Evolutionary conservation across 35 echinoderm and acorn worm species (phyloP).

Genomic region (Patiria miniata): DNA sequence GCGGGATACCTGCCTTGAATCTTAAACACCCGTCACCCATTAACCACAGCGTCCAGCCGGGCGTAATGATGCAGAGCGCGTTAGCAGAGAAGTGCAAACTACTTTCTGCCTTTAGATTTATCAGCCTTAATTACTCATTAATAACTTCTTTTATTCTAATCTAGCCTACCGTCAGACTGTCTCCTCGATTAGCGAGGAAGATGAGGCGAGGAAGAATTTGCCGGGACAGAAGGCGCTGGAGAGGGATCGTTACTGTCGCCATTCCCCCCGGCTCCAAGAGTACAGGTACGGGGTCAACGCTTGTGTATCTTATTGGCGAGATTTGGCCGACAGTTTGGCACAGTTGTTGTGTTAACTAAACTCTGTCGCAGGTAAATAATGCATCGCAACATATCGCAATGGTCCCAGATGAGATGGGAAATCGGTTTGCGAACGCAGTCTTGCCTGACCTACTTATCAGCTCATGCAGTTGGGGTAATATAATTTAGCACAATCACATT

Average conservation of each 20-base stretch:
- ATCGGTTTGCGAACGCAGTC: not conserved
- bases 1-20: not conserved
- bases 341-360: conserved; percentile 29
- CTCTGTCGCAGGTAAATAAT: conserved; percentile 21
- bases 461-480: not conserved
- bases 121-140: conserved; percentile 34
- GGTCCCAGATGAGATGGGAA: conserved; percentile 20
- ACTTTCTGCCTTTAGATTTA: conserved; percentile 17
- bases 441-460: not conserved
- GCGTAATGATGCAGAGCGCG: not conserved
- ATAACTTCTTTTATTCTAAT: conserved; percentile 32
- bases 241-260: conserved; percentile 5
- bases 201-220: not conserved
- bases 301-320: conserved; percentile 2
- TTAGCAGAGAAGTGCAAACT: conserved; percentile 18
- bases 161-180: conserved; percentile 24
- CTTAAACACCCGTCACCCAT: conserved; percentile 13
- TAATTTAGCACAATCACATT: not conserved
- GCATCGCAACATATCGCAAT: not conserved
- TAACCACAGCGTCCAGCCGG: not conserved
- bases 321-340: not conserved
- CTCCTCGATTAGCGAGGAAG: not conserved
- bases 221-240: not conserved
- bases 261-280: not conserved
- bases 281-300: conserved; percentile 26